Conservation (phyloP, 2,888 invertebrate genomes). For the Meliscaeva auricollis region DNA sequence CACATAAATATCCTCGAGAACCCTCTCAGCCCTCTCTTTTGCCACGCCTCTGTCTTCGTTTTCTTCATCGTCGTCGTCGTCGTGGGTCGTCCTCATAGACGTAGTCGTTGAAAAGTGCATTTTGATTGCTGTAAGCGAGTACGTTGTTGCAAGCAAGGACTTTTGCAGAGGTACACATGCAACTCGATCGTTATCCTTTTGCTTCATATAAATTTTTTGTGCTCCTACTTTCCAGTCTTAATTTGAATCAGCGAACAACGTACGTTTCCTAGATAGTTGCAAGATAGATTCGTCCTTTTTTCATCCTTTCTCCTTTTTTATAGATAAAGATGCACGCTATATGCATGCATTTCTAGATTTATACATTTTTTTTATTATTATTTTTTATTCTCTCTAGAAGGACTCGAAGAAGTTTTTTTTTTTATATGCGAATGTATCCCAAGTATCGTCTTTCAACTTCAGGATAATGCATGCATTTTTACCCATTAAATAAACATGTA, state of each 20-base stretch:
- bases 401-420: slow-evolving; percentile 6
- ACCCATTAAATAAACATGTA: slow-evolving; percentile 67
- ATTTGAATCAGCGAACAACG: slow-evolving; percentile 55
- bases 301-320: not conserved
- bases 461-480: slow-evolving; percentile 64
- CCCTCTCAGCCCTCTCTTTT: not conserved
- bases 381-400: not conserved
- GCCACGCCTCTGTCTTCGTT: not conserved
- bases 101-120: slow-evolving; percentile 56
- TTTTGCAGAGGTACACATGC: slow-evolving; percentile 49
- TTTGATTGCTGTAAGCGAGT: slow-evolving; percentile 67
- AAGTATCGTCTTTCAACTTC: slow-evolving; percentile 21
- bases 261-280: slow-evolving; percentile 40
- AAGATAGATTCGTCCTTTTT: slow-evolving; percentile 40
- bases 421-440: not conserved
- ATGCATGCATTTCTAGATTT: slow-evolving; percentile 58
- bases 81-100: not conserved
- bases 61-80: not conserved
- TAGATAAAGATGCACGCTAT: slow-evolving; percentile 45
- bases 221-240: slow-evolving; percentile 49
- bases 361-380: not conserved
- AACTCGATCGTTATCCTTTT: slow-evolving; percentile 64
- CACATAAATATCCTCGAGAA: not conserved
- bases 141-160: slow-evolving; percentile 26
- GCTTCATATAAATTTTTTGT: slow-evolving; percentile 7